Base-by-base conservation (phyloP, 2,797 vertebrate species). In the Potorous gilbertii region DNA sequence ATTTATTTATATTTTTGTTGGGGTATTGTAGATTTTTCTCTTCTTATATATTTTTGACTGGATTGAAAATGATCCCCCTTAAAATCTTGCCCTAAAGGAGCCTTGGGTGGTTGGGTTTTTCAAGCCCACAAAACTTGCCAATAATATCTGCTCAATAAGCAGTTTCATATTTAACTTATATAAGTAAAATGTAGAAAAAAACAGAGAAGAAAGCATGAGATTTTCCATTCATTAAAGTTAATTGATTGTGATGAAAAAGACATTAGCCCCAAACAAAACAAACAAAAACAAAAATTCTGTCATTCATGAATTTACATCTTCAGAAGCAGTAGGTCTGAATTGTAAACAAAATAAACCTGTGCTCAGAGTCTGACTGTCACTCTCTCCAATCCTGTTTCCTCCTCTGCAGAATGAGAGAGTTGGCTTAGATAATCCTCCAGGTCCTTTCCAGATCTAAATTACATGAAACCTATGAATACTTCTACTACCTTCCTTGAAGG, bases 41-140 rank as follows among this genome's bases (percentile, higher is more conserved):
- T 97, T 97, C 29, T 93, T 34, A 95, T 56, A 27, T 92, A 74
- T 54, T 81, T 14, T 55, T 31, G 52, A 31, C 81, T 91, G 34
- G 34, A 57, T 56, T 92, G 94, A 96, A 96, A 95, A 74, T 90
- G 40, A 93, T 59, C 28, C 66, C 54, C 62, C 34, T 95, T 89
- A 92, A 46, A 92, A 4, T 2, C 28, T 91, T 94, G 52, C 4
- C 6, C n/a, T 11, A 18, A 46, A 18, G 14, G 18, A 81, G 18
- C 66, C 29, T 46, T 81, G 18, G n/a, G n/a, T n/a, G n/a, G 34
- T 40, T 81, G 66, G 11, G n/a, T 81, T 81, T 40, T 81, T 46
- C n/a, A 81, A 81, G 5, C n/a, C 18, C 66, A 46, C 66, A 81
- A 81, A 81, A 46, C 8, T 81, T 81, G 40, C 40, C 66, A 46